Conservation (phyloP, 2,888 invertebrate genomes). For the Sturmia bella region DNA sequence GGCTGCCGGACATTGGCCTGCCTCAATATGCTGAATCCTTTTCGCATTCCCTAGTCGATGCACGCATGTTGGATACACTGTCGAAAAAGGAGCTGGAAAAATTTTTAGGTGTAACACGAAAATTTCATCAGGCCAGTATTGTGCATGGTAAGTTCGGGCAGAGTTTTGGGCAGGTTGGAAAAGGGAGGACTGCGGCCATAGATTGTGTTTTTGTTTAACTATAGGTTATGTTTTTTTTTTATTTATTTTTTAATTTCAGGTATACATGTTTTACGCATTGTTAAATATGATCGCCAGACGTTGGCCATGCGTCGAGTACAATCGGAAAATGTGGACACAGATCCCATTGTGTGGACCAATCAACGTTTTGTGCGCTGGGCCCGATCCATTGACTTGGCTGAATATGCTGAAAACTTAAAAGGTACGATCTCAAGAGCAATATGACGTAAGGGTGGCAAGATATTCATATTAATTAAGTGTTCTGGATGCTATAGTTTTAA, state of each 20-base stretch:
- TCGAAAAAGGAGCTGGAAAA: slow-evolving; percentile 97
- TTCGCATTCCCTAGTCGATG: slow-evolving; percentile 94
- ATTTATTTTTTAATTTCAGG: slow-evolving; percentile 72
- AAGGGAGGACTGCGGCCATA: too few relatives aligned
- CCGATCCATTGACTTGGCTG: slow-evolving; percentile 94
- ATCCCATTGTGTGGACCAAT: slow-evolving; percentile 98
- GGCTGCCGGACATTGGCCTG: slow-evolving; percentile 95
- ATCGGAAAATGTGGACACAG: slow-evolving; percentile 93
- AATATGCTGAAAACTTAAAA: slow-evolving; percentile 96
- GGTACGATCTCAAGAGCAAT: too few relatives aligned
- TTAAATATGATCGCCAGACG: slow-evolving; percentile 95
- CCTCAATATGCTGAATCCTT: slow-evolving; percentile 95
- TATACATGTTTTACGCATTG: slow-evolving; percentile 93
- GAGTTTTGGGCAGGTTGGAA: not conserved
- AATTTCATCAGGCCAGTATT: slow-evolving; percentile 97
- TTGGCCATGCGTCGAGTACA: slow-evolving; percentile 93
- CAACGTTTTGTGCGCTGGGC: slow-evolving; percentile 97
- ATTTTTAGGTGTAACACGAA: slow-evolving; percentile 94
- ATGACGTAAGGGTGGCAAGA: too few relatives aligned
- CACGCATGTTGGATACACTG: slow-evolving; percentile 94
- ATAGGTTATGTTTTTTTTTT: not conserved
- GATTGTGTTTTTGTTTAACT: not conserved
- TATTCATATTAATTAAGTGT: too few relatives aligned
- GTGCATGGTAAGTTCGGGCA: slow-evolving; percentile 86
- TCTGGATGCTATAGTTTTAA: not conserved